A percentile compares a stretch with the other conserved stretches of the same genome.
Conservation (phyloP, 64 coral and sea anemone species). For the Cladopsammia gracilis region DNA sequence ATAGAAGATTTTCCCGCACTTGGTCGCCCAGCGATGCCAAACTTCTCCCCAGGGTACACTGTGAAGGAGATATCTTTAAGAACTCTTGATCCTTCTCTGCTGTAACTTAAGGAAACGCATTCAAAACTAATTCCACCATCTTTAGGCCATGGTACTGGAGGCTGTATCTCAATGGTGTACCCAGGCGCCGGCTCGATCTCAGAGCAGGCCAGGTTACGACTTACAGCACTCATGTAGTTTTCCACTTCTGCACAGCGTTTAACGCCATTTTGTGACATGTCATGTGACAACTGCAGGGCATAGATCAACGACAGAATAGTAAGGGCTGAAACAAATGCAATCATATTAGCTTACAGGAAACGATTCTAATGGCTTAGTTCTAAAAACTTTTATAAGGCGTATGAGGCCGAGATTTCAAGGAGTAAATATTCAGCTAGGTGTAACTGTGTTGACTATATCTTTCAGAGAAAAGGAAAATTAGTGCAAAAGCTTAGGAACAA, state of each 20-base stretch:
- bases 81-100: conserved; percentile 19
- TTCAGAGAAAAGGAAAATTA: too few relatives aligned
- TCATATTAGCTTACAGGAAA: background rate
- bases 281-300: conserved; percentile 55
- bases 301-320: conserved; percentile 59
- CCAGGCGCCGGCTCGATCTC: conserved; percentile 64
- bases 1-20: conserved; percentile 82
- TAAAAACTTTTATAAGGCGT: too few relatives aligned
- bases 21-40: conserved; percentile 75
- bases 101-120: conserved; percentile 44
- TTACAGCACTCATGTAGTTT: conserved; percentile 69
- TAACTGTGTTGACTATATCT: too few relatives aligned
- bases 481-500: too few relatives aligned
- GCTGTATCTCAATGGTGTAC: conserved; percentile 41
- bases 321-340: background rate
- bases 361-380: too few relatives aligned
- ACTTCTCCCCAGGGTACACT: conserved; percentile 68
- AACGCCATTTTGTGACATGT: conserved; percentile 69
- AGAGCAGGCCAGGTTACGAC: conserved; percentile 40
- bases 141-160: conserved; percentile 68
- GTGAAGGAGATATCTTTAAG: conserved; percentile 60
- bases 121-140: conserved; percentile 39
- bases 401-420: too few relatives aligned
- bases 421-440: too few relatives aligned
- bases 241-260: conserved; percentile 72